Base-by-base conservation (phyloP, 1,140 invertebrate genomes). In the Chrysoperla carnea region DNA sequence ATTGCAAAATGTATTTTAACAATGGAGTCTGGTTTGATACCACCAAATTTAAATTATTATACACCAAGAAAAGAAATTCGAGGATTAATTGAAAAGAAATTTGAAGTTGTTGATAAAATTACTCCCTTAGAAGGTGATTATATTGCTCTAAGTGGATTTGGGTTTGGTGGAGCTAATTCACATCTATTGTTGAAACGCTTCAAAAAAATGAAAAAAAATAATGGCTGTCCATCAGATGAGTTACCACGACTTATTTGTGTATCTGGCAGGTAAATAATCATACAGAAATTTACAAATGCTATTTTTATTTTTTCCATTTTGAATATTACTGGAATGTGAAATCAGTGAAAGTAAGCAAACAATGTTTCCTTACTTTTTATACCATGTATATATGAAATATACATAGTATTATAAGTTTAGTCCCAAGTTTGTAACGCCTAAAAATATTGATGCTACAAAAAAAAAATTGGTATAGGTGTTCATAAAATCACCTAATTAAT, bases 91-190 rank as follows among this genome's bases (percentile, higher is more conserved):
- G 68, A 75, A 46, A 78, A 78, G 11, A 50, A 64, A 37, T 52
- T 82, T 8, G 58, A 72, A 53, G 74, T 79, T 14, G 68, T 77
- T 4, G 61, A 56, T 11, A 58, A 75, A 48, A 61, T 64, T 31
- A 68, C 58, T 1, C 58, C 60, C 8, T 73, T 73, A 64, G 54
- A 67, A 29, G 73, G 73, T 36, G 64, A 69, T 12, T 57, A 70
- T 42, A 68, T 73, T 29, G 75, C 66, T n/a, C 52, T 83, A n/a
- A 81, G 79, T 55, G 76, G 75, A 23, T 78, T 79, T 59, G 77
- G 78, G 8, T 78, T 79, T 57, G 73, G 76, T 45, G 80, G 80
- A 36, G 67, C 69, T 13, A 76, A 81, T 58, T 69, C 70, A 14
- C 77, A 81, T 58, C 60, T 68, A 8, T 52, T 82, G 8, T 53